Base-by-base conservation (phyloP, 2,888 invertebrate genomes). In the Thelaira solivaga region DNA sequence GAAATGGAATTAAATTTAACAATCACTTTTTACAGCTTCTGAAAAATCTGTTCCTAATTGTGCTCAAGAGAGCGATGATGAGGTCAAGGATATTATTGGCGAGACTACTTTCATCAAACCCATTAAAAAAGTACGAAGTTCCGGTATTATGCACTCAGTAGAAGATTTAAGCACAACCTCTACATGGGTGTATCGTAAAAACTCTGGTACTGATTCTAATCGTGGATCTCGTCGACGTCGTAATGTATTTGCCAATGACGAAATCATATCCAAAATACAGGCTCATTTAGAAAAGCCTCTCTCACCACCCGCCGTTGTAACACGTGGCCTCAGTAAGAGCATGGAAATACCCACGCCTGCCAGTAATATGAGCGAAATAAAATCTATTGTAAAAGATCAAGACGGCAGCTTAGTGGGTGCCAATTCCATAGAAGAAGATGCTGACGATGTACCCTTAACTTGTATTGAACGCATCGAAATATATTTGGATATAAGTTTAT, bases 101-200 rank as follows among this genome's bases (percentile, higher is more conserved):
- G 91, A 91, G 81, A 89, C 90, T 8, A 88, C 91, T 22, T 90
- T 89, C 43, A 89, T 90, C 82, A 91, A 91, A 76, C 91, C 91
- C 39, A 91, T 91, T 81, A 90, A 93, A 1, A 93, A 93, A 22
- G 93, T 93, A 1, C 90, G 93, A 7, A 93, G 93, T 8, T 93
- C 93, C 0, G 93, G 93, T 2, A 91, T 94, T 62, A 89, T 94
- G 5, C 94, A 94, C 85, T 94, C 94, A 0, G 93, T 94, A 0
- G 94, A 94, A 84, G 94, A 94, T 83, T 88, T 94, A 10, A 93
- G 93, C 51, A 94, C 94, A 0, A 94, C 94, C 88, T 93, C 93
- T 11, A 94, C 94, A 0, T 94, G 94, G 85, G 93, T 94, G 0
- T 93, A 94, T 85, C 93, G 94, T 81, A 88, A 88, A 34, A 88